These are phyloP conservation scores for Oncorhynchus keta DNA, from an alignment of 2,113 vertebrate species.

Conservation along the genomic window DNA sequence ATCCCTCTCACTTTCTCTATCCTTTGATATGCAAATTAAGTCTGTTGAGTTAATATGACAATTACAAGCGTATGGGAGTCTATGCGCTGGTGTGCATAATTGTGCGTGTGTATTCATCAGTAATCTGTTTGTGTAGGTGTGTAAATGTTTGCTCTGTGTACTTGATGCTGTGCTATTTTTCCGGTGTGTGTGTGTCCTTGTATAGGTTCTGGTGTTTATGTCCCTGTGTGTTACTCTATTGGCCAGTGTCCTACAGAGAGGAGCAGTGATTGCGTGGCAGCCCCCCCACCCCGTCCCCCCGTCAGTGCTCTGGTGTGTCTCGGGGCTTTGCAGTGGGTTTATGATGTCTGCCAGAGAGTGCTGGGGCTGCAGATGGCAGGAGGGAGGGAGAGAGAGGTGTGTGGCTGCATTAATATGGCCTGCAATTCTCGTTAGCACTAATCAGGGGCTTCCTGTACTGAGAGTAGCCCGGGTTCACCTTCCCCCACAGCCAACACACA, in stretches of 20 bases:
- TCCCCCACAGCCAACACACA: slow-evolving; percentile 48
- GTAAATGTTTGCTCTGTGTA: slow-evolving; percentile 52
- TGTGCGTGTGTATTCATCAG: slow-evolving; percentile 27
- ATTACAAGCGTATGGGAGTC: slow-evolving; percentile 10
- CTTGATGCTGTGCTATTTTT: slow-evolving; percentile 33
- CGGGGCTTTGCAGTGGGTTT: slow-evolving; percentile 58
- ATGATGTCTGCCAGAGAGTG: slow-evolving; percentile 69
- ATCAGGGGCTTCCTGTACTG: slow-evolving; percentile 80
- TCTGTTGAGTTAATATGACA: slow-evolving; percentile 20
- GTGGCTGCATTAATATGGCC: slow-evolving; percentile 80
- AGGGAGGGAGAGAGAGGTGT: slow-evolving; percentile 65
- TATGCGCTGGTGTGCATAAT: slow-evolving; percentile 17
- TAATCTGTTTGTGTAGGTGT: slow-evolving; percentile 56
- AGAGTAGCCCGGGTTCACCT: slow-evolving; percentile 72
- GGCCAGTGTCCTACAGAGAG: slow-evolving; percentile 28
- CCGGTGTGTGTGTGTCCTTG: background rate
- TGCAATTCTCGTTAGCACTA: slow-evolving; percentile 79
- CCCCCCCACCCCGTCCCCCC: slow-evolving; percentile 17
- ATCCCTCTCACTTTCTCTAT: slow-evolving; percentile 26
- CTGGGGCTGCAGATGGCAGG: slow-evolving; percentile 73
- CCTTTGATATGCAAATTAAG: slow-evolving; percentile 60
- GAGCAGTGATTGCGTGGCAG: background rate
- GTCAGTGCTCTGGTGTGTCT: slow-evolving; percentile 64
- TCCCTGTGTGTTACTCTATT: slow-evolving; percentile 22
- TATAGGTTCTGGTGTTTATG: slow-evolving; percentile 2